Evolutionary conservation across 1,140 invertebrate genomes (phyloP), one percentile per base, ranked within the genome.

Genomic region (Drosophila subpulchrella): DNA sequence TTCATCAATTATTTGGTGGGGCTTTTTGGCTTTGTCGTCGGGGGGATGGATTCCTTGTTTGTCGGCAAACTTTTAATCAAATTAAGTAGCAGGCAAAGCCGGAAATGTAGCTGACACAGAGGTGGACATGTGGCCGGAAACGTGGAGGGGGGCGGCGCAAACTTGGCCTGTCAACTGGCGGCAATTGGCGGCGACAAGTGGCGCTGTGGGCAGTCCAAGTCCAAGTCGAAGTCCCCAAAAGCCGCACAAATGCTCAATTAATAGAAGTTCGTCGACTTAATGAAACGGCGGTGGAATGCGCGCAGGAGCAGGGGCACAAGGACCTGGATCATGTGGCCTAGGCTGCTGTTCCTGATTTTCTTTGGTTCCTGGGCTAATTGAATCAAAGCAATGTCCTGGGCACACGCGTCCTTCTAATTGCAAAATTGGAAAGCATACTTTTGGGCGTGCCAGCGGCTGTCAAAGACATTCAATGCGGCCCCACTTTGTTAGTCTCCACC

Each of bases 241-340:
- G 82, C 75, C 82, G 62, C 63, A 80, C 79, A 88, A 88, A 88
- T 88, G 84, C 84, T 83, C 84, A 89, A 88, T 88, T 88, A 88
- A 88, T 88, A 82, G 83, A 83, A 88, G 78, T 88, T 77, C 56
- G 71, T 41, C 58, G 83, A 60, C 71, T 83, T 86, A 86, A 86
- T 86, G 82, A 86, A 86, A 70, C 47, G 73, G 30, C 41, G 61
- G 50, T 46, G 65, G 65, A 70, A 70, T 71, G 34, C 15, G 30
- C 27, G 27, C 12, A 39, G 57, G 55, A 12, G 20, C 32, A 34
- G 27, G 39, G 55, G 74, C 62, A 88, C 62, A 88, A 66, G 67
- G 65, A 67, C 60, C 60, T 24, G 79, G 84, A 88, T 86, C 79
- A 80, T 76, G 83, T 47, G 83, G 83, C 78, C 79, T 83, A 62